Conservation (phyloP, 2,797 vertebrate species). For the Mycteria americana region DNA sequence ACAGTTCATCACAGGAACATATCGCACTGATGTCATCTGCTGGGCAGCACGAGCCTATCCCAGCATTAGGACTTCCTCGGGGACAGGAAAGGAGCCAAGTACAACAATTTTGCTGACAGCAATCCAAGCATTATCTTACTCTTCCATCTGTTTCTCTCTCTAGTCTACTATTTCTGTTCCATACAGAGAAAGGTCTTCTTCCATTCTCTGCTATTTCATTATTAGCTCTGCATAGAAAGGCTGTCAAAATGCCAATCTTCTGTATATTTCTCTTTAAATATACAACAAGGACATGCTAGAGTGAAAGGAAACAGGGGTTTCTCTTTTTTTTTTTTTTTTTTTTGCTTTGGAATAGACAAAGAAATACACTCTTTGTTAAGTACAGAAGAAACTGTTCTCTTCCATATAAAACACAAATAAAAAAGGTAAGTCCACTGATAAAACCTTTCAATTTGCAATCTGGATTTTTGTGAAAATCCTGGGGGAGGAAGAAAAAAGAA, state of each 20-base stretch:
- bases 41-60: constrained; percentile 6
- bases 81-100: constrained; percentile 41
- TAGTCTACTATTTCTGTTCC: not conserved
- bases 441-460: not conserved
- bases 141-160: constrained; percentile 56
- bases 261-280: not conserved
- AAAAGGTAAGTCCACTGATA: not conserved
- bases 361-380: not conserved
- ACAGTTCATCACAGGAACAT: constrained; percentile 3
- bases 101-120: constrained; percentile 27
- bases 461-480: not conserved
- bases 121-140: constrained; percentile 54
- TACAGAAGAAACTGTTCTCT: not conserved
- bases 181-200: not conserved
- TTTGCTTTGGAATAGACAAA: not conserved
- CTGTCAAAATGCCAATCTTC: not conserved
- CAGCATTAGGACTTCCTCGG: not conserved
- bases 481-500: not conserved
- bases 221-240: not conserved
- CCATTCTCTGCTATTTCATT: not conserved
- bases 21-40: constrained; percentile 5
- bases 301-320: not conserved
- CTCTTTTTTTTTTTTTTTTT: not conserved
- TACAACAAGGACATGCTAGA: not conserved
- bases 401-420: not conserved